Evolutionary conservation across 2,888 invertebrate species (phyloP).

Genomic region (Neocrepidodera transversa): DNA sequence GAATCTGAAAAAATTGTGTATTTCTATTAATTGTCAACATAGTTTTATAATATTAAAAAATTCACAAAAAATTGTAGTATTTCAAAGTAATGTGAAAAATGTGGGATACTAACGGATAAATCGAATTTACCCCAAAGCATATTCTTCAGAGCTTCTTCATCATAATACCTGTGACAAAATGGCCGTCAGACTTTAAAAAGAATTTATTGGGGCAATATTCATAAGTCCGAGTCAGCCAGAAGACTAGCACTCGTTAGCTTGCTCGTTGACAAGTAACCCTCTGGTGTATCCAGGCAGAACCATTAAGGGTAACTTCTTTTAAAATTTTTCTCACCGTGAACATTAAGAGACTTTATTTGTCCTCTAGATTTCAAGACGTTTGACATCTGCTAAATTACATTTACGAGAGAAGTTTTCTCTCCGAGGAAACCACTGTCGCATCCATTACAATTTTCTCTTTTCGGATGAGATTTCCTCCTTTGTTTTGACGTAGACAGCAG

Average conservation of each 20-base stretch:
- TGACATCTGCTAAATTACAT: conserved; percentile 25
- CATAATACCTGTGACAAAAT: neutral
- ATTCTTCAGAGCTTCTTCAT: too few relatives aligned
- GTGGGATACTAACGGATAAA: too few relatives aligned
- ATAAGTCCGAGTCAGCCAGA: neutral
- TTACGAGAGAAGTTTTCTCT: conserved; percentile 20
- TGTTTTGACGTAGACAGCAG: neutral
- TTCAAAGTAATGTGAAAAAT: too few relatives aligned
- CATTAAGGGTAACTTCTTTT: conserved; percentile 10
- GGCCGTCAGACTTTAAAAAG: neutral
- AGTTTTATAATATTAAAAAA: too few relatives aligned
- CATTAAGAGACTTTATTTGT: conserved; percentile 21
- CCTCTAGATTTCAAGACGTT: conserved; percentile 15
- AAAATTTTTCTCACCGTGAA: conserved; percentile 16
- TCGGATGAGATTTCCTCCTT: too few relatives aligned
- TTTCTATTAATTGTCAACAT: too few relatives aligned
- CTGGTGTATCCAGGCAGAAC: conserved; percentile 12
- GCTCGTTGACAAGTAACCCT: conserved; percentile 21
- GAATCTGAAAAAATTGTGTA: too few relatives aligned
- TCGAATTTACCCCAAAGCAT: too few relatives aligned
- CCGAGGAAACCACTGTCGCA: conserved; percentile 9
- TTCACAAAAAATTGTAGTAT: too few relatives aligned
- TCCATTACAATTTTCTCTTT: conserved; percentile 19
- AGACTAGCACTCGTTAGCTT: conserved; percentile 4
- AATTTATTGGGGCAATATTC: conserved; percentile 14